Conservation (phyloP, 2,113 vertebrate species). For the Spea multiplicata region DNA sequence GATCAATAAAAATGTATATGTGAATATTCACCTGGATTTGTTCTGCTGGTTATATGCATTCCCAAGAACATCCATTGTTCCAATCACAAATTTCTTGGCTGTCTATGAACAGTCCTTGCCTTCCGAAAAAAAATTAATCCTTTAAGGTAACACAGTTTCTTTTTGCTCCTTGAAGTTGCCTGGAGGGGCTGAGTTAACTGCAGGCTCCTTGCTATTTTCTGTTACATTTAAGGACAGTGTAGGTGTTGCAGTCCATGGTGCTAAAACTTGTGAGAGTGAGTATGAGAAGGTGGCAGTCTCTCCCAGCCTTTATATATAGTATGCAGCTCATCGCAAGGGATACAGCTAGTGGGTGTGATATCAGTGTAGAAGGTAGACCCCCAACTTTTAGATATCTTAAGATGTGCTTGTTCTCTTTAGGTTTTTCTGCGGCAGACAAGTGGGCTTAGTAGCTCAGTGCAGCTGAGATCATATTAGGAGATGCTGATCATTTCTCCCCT, state of each 20-base stretch:
- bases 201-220: neutral
- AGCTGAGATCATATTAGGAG: constrained; percentile 15
- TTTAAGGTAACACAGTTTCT: neutral
- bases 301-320: constrained; percentile 22
- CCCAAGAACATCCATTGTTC: constrained; percentile 40
- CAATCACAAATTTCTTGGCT: constrained; percentile 23
- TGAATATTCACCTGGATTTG: constrained; percentile 34
- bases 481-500: constrained; percentile 32
- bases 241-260: constrained; percentile 14
- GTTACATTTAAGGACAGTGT: neutral
- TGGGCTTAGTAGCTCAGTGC: neutral
- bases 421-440: constrained; percentile 2
- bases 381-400: constrained; percentile 31
- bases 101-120: neutral
- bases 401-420: constrained; percentile 5
- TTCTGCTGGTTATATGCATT: constrained; percentile 21
- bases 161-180: constrained; percentile 21
- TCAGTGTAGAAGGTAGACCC: neutral
- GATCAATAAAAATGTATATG: constrained; percentile 17
- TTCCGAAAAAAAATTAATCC: constrained; percentile 13
- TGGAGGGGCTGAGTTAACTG: constrained; percentile 8
- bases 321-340: constrained; percentile 1
- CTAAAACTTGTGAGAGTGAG: constrained; percentile 25
- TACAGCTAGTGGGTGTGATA: constrained; percentile 1
- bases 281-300: neutral